Base-by-base conservation (phyloP, 2,113 vertebrate species). In the Alligator sinensis region DNA sequence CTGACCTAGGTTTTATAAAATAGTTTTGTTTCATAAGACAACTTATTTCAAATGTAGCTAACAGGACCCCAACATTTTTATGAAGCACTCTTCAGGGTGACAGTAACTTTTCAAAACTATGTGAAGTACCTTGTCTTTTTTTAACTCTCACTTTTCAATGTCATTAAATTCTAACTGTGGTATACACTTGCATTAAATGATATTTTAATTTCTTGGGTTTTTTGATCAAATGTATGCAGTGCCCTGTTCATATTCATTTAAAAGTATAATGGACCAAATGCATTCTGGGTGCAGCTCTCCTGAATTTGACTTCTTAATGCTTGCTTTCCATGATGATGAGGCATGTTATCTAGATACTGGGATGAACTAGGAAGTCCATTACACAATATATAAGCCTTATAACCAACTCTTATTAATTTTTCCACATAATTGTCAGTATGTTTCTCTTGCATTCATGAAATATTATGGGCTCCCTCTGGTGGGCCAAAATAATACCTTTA, bases 401-500 rank as follows among this genome's bases (percentile, higher is more conserved):
- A 88, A 5, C 10, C 66, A 63, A 54, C 27, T 82, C 88, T 54
- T 24, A 15, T 76, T 87, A 87, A 59, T 88, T 90, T 94, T 90
- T 30, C 79, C 82, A 2, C 11, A 3, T 12, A 82, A 76, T 92
- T 95, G 8, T 83, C 54, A 34, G 14, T 28, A 5, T 83, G 5
- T 60, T 82, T 3, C 57, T 88, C 92, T 87, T 87, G 19, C 64
- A 82, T 90, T 90, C 90, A 58, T 87, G 34, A 95, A 96, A 94
- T 96, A 97, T 96, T 95, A 93, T 89, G 95, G 96, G 95, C 94
- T 97, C 93, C 96, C 96, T 96, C 96, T 97, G 89, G 91, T 96
- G 96, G 96, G 94, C 18, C 94, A 94, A 95, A 94, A 90, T 74
- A 94, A 92, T 82, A 95, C 14, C 12, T 90, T 92, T 90, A 30